Evolutionary conservation across 2,113 vertebrate species (phyloP), one percentile per base, ranked within the genome.

Genomic region (Rousettus leschenaultii): DNA sequence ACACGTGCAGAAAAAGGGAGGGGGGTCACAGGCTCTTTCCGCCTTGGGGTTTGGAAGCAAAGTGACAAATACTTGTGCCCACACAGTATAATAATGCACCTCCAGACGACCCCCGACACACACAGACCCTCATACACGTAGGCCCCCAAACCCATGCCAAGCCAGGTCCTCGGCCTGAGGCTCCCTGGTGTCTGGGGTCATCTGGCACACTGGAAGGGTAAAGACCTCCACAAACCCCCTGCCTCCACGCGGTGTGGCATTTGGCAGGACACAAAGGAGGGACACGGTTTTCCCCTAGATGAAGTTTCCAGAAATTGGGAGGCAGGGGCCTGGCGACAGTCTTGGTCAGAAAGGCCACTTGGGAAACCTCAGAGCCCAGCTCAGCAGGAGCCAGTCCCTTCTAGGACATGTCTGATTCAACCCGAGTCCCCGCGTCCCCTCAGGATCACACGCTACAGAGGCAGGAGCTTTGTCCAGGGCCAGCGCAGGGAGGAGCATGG

Each of bases 221-320:
- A 38, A 38, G 71, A 24, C 35, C 40, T 45, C 57, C 1, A 0
- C 18, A 86, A 38, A 22, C 91, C 3, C 0, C 11, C 3, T 7
- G 22, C 65, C 30, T 84, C 70, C 35, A 1, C 0, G 0, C 59
- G 35, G 10, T 40, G 1, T 53, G 15, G 11, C 70, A 14, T 90
- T 51, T 51, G 35, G 40, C 73, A 48, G n/a, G 16, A 63, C n/a
- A 4, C 51, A 30, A 57, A 75, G 78, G 83, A 78, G 15, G 11
- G 26, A 18, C 35, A 10, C 0, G n/a, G 28, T 13, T 30, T 63
- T 21, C n/a, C 38, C 33, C 30, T 18, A 10, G 86, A 35, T 22
- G 55, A 96, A 71, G 63, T 70, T 45, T 70, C 85, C 59, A 92
- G 84, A 91, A 73, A 35, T 16, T 45, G 51, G 45, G 82, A 71